Base-by-base conservation (phyloP, 2,113 vertebrate species). In the Semicossyphus pulcher region DNA sequence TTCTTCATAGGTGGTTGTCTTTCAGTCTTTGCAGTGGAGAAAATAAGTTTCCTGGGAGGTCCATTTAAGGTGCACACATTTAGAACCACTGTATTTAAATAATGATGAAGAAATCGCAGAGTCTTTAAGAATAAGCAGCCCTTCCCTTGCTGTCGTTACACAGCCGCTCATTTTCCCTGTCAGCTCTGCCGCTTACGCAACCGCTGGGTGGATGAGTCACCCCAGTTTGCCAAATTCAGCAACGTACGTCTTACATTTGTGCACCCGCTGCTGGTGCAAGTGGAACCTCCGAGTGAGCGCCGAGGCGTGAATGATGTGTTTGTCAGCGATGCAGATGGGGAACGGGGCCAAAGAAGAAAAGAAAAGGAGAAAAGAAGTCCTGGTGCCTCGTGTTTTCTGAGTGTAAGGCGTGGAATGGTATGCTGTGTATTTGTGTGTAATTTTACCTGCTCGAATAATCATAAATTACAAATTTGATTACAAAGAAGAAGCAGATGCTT, bases 121-220 rank as follows among this genome's bases (percentile, higher is more conserved):
- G 28, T 61, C 58, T 54, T 59, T 49, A 39, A 59, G 20, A 67
- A 63, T 28, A 77, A 72, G 10, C 45, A 39, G 45, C 66, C 44
- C 39, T 61, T 79, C 61, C 56, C 41, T 32, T 3, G 29, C 51
- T 12, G 37, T 32, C 41, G 48, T 76, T 62, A 60, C 61, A 67
- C 76, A 61, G 66, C 53, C 26, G 39, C 71, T 78, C 80, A 48
- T 75, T 78, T 77, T 66, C 73, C 56, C 68, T 26, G 58, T 73
- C 85, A 76, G 49, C 42, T 58, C 70, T 51, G 83, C 47, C 51
- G 45, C 65, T 90, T 92, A 89, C 61, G 51, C 83, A 93, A 91
- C 77, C 64, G 23, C 75, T 49, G 69, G 73, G 64, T 57, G 83
- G 81, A 89, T 93, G 92, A 94, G 80, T 93, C 92, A 93, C 80